Conservation (phyloP, 2,888 invertebrate species). For the Euclidia mi region DNA sequence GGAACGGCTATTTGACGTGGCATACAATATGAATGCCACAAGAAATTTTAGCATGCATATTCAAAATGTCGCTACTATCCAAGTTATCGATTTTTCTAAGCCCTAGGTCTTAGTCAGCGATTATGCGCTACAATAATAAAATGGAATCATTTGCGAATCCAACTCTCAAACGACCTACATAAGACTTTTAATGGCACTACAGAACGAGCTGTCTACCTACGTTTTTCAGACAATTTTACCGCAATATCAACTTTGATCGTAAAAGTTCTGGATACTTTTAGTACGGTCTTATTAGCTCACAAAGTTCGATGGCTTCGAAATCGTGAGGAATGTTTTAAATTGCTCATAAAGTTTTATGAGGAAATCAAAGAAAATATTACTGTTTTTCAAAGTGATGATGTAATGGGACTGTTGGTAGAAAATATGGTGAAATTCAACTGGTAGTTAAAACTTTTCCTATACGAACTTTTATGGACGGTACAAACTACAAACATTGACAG, state of each 20-base stretch:
- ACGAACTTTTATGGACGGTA: too few species aligned
- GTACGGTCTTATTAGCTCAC: background rate
- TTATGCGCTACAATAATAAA: slow-evolving; percentile 31
- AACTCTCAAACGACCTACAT: slow-evolving; percentile 6
- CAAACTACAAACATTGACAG: too few species aligned
- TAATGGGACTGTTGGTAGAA: background rate
- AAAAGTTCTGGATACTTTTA: background rate
- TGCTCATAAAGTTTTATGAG: background rate
- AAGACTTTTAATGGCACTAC: slow-evolving; percentile 13
- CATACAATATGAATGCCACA: too few species aligned
- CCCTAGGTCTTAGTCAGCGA: slow-evolving; percentile 20
- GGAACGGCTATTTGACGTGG: too few species aligned
- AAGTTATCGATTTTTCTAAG: background rate
- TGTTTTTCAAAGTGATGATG: slow-evolving; percentile 4
- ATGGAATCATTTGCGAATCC: slow-evolving; percentile 34
- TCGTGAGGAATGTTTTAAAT: background rate
- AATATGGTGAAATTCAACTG: background rate
- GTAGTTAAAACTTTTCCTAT: too few species aligned
- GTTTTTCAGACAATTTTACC: slow-evolving; percentile 5
- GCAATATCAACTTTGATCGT: background rate
- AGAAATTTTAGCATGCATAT: too few species aligned
- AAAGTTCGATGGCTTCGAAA: background rate
- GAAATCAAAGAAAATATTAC: background rate
- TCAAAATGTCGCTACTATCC: background rate
- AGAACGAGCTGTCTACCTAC: slow-evolving; percentile 15